Conservation (phyloP, 1,140 invertebrate species). For the Cherax quadricarinatus region DNA sequence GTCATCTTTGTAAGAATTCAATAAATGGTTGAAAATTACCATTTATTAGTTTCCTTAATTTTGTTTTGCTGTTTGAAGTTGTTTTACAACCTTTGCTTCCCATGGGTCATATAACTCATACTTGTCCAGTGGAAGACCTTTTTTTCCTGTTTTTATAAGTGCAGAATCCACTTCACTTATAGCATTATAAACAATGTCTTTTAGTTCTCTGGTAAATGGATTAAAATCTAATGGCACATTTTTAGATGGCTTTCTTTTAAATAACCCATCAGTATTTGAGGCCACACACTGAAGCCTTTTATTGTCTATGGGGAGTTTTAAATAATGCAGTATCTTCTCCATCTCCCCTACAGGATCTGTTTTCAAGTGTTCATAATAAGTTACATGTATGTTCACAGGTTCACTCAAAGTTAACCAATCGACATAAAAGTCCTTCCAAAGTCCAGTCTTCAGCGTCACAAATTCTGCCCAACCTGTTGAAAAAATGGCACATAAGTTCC, state of each 20-base stretch:
- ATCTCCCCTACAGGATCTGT: constrained; percentile 55
- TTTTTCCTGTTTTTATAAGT: constrained; percentile 10
- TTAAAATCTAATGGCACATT: constrained; percentile 46
- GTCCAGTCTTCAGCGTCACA: constrained; percentile 62
- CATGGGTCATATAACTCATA: constrained; percentile 60
- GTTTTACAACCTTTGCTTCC: constrained; percentile 29
- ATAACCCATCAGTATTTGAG: constrained; percentile 58
- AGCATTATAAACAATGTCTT: constrained; percentile 43
- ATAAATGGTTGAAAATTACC: too few relatives aligned
- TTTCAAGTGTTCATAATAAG: constrained; percentile 68
- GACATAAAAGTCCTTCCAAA: constrained; percentile 71
- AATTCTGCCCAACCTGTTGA: constrained; percentile 72
- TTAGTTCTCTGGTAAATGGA: constrained; percentile 59
- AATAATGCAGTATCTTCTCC: constrained; percentile 52
- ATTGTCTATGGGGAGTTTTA: constrained; percentile 29
- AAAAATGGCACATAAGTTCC: not conserved
- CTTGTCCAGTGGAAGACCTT: constrained; percentile 26
- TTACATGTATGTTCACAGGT: constrained; percentile 45
- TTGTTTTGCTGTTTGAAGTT: not conserved
- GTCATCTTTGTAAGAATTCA: too few relatives aligned
- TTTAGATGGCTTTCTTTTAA: constrained; percentile 61
- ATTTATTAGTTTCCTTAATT: not conserved
- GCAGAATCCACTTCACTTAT: constrained; percentile 37
- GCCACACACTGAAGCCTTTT: constrained; percentile 57
- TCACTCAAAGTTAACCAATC: constrained; percentile 68